A percentile compares a stretch with the other conserved stretches of the same genome.
Conservation (phyloP, 1,140 invertebrate species). For the Meloidogyne hapla region DNA sequence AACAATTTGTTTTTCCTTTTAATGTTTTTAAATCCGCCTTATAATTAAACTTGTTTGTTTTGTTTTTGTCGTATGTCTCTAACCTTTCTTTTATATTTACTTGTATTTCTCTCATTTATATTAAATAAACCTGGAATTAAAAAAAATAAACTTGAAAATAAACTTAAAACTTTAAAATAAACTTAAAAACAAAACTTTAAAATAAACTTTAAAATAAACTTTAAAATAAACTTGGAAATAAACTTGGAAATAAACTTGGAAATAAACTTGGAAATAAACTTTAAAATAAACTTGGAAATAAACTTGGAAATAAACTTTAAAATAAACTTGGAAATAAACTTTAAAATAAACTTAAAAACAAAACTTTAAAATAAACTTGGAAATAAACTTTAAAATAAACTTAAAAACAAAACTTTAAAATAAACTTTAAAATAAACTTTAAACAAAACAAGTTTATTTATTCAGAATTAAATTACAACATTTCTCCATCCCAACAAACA, state of each 20-base stretch:
- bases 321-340: not conserved
- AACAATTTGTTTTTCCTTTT: not conserved
- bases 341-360: not conserved
- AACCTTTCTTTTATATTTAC: not conserved
- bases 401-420: not conserved
- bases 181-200: too few species aligned
- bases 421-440: not conserved
- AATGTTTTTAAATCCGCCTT: not conserved
- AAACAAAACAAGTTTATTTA: not conserved
- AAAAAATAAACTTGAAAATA: not conserved
- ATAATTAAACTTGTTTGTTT: not conserved
- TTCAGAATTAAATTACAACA: not conserved
- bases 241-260: not conserved
- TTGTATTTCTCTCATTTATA: too few species aligned
- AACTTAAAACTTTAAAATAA: not conserved
- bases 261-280: not conserved
- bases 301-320: not conserved
- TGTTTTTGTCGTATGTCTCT: not conserved
- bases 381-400: not conserved
- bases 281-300: not conserved
- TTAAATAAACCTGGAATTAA: not conserved
- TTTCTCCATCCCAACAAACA: conserved; percentile 13
- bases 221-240: not conserved
- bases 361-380: too few species aligned
- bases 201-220: not conserved